phyloP scores from a whole-genome alignment of 2,113 vertebrate genomes.

The Atrichornis clamosus region DNA sequence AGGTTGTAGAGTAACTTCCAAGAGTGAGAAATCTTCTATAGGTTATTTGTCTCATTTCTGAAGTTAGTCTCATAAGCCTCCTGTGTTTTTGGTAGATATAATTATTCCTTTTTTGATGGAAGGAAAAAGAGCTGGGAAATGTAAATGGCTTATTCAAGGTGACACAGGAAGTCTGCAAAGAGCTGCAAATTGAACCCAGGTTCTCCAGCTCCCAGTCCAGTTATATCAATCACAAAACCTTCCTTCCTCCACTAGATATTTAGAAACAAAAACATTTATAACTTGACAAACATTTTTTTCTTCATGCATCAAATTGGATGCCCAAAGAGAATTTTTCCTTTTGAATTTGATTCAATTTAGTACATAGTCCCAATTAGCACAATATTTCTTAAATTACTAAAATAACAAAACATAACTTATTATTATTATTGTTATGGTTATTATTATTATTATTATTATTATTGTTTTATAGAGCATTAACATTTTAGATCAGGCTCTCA shows the following conservation, averaged over 20 bases:
- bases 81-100: background rate
- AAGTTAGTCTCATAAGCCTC: background rate
- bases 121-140: constrained; percentile 28
- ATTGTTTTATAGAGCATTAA: background rate
- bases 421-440: background rate
- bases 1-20: background rate
- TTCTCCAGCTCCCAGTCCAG: constrained; percentile 36
- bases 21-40: background rate
- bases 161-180: constrained; percentile 47
- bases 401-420: background rate
- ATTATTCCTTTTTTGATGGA: background rate
- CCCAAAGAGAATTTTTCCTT: background rate
- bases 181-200: constrained; percentile 59
- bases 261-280: background rate
- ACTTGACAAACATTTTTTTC: background rate
- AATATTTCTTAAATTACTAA: background rate
- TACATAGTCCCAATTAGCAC: background rate
- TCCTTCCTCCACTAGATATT: constrained; percentile 16
- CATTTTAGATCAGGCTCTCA: background rate
- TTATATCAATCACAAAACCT: constrained; percentile 32
- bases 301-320: background rate
- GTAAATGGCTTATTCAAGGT: constrained; percentile 38
- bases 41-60: background rate
- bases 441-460: background rate
- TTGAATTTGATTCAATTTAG: background rate